Evolutionary conservation across 1,140 invertebrate genomes (phyloP).

Genomic region (Aphelenchoides fujianensis): DNA sequence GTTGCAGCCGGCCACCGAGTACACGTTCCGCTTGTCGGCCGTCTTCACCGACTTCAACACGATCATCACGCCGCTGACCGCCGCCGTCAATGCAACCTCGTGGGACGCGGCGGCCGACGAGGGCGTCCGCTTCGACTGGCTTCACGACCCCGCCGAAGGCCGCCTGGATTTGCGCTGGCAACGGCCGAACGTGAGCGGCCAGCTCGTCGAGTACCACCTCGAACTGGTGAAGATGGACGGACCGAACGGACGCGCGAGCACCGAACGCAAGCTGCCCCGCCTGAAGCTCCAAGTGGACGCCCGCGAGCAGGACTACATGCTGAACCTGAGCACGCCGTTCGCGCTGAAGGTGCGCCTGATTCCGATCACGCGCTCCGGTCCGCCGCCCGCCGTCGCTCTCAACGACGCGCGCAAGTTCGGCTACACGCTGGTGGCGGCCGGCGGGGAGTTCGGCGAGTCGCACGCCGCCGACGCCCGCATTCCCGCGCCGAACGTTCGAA

Average conservation of each 20-base stretch:
- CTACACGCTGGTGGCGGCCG: constrained; percentile 7
- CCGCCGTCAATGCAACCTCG: neutral
- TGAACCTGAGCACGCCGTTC: neutral
- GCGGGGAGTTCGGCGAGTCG: neutral
- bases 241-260: neutral
- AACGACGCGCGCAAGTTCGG: neutral
- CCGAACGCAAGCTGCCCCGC: neutral
- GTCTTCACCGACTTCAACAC: neutral
- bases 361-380: neutral
- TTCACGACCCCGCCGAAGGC: neutral
- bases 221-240: constrained; percentile 4
- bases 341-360: constrained; percentile 16
- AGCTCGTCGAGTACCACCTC: neutral
- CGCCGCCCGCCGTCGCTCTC: neutral
- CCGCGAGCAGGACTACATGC: neutral
- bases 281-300: neutral
- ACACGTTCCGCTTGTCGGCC: constrained; percentile 5
- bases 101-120: neutral
- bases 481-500: neutral
- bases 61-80: constrained; percentile 5
- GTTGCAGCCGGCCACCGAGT: constrained; percentile 11
- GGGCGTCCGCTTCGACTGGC: constrained; percentile 8
- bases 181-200: neutral
- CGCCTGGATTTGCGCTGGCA: neutral
- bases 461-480: neutral